These are phyloP conservation scores for Rotaria macrura DNA, from an alignment of 2,888 invertebrate species.

Conservation along the genomic window DNA sequence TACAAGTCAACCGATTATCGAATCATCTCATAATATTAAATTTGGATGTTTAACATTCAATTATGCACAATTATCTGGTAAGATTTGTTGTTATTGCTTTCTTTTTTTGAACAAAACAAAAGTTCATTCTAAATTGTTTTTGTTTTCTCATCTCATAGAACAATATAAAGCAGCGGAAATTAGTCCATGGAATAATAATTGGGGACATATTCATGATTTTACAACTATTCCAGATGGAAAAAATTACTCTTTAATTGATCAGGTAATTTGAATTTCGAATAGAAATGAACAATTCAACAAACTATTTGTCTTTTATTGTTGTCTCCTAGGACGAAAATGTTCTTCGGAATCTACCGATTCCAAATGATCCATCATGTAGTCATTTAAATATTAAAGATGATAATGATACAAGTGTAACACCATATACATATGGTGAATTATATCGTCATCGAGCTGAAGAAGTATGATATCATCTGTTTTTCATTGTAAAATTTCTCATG, in stretches of 20 bases:
- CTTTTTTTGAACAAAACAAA: no score
- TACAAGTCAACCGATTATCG: slow-evolving; percentile 57
- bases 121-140: background rate
- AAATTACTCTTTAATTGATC: slow-evolving; percentile 44
- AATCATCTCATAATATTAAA: slow-evolving; percentile 53
- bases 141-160: slow-evolving; percentile 42
- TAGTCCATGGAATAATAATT: slow-evolving; percentile 55
- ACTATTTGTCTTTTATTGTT: background rate
- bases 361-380: background rate
- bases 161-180: slow-evolving; percentile 53
- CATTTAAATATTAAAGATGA: background rate
- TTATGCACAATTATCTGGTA: slow-evolving; percentile 37
- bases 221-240: slow-evolving; percentile 50
- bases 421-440: slow-evolving; percentile 41
- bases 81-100: background rate
- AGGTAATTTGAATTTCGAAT: slow-evolving; percentile 36
- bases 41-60: slow-evolving; percentile 54
- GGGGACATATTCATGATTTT: slow-evolving; percentile 56
- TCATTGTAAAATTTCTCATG: no score
- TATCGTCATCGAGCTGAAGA: background rate
- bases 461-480: background rate
- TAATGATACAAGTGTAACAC: slow-evolving; percentile 43
- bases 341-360: background rate
- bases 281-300: no score
- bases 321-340: background rate